Conservation (phyloP, 2,888 invertebrate species). For the Carpatolechia fugitivella region DNA sequence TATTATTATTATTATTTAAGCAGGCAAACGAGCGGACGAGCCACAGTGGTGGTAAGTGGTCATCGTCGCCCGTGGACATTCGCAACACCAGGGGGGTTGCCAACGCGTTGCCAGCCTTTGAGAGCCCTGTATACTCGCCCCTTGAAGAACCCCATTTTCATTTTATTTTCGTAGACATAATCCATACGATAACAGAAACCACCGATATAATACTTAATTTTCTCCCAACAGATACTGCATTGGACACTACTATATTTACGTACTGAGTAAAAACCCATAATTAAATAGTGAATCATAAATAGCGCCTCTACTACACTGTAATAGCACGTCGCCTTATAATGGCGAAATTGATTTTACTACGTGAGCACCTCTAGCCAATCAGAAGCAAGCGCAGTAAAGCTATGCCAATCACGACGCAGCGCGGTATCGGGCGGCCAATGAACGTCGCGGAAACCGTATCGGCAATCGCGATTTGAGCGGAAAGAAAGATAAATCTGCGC, state of each 20-base stretch:
- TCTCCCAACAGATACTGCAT: slow-evolving; percentile 7
- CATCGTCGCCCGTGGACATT: too few relatives aligned
- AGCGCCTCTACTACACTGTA: slow-evolving; percentile 24
- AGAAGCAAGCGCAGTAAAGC: slow-evolving; percentile 15
- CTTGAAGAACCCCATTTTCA: too few relatives aligned
- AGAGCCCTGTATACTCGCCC: too few relatives aligned
- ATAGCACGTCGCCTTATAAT: slow-evolving; percentile 28
- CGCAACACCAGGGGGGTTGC: too few relatives aligned
- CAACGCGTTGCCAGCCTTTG: too few relatives aligned
- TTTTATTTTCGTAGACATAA: too few relatives aligned
- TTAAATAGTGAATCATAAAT: slow-evolving; percentile 35
- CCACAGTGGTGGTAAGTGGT: too few relatives aligned
- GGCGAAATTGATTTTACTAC: slow-evolving; percentile 31
- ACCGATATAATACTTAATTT: background rate
- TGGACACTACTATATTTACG: slow-evolving; percentile 23
- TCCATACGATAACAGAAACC: background rate
- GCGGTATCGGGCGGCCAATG: slow-evolving; percentile 27
- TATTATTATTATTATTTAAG: too few relatives aligned
- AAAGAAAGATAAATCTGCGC: slow-evolving; percentile 34
- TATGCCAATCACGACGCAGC: slow-evolving; percentile 29
- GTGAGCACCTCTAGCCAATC: slow-evolving; percentile 31
- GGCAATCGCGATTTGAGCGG: slow-evolving; percentile 29
- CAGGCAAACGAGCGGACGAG: too few relatives aligned
- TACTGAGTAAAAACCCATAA: slow-evolving; percentile 27
- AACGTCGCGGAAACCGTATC: slow-evolving; percentile 18